Base-by-base conservation (phyloP, 53 echinoderm and acorn worm genomes). In the Paracentrotus lividus region DNA sequence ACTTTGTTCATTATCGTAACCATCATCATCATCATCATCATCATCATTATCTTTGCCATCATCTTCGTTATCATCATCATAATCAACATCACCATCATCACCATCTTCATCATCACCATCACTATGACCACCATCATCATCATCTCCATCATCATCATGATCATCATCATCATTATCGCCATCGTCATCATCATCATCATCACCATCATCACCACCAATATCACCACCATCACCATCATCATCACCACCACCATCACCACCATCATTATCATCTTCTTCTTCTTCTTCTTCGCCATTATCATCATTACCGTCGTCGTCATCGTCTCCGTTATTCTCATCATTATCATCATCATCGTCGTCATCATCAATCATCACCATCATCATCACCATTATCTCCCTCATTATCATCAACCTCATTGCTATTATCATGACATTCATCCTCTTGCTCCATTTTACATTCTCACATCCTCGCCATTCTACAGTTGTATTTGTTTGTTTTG, bases 351-450 rank as follows among this genome's bases (percentile, higher is more conserved):
- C 20, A 4, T 58, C 58, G 3, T 58, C 58, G 3, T 58, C 24
- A 23, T 58, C 58, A 23, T 58, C 24, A n/a, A 3, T 58, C 58
- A 23, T 58, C 24, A 0, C 5, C 24, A 23, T 58, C 58, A 13
- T 34, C 91, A 49, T 84, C 84, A 43, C 45, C 47, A 43, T 84
- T 24, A 90, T 77, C 94, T 69, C 57, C 38, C 21, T 40, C 64
- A 57, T 60, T 0, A 90, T 56, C 34, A 54, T 94, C 49, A 38
- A 77, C 90, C 57, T 90, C 0, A 84, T 84, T 23, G 45, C 23
- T 8, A 45, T 42, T 1, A 68, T 34, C 5, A 26, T 43, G n/a
- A n/a, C n/a, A n/a, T n/a, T n/a, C n/a, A n/a, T n/a, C n/a, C n/a
- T n/a, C n/a, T n/a, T n/a, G n/a, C n/a, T n/a, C n/a, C n/a, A n/a